Evolutionary conservation across 2,888 invertebrate species (phyloP).

Genomic region (Cepaea hortensis): DNA sequence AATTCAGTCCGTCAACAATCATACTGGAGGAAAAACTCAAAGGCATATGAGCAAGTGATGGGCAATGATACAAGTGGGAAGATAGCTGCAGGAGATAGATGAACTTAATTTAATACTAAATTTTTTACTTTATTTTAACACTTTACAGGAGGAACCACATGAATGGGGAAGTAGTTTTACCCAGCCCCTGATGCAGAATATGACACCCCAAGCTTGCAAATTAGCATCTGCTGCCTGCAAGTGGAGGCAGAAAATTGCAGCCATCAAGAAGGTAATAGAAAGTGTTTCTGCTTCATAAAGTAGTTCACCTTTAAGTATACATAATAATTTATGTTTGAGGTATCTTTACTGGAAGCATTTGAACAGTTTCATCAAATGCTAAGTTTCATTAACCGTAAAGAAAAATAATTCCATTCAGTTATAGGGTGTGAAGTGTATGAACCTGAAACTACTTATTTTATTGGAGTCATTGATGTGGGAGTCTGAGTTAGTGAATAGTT

Average conservation of each 20-base stretch:
- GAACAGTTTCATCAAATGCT: not conserved
- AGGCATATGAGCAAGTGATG: too few species aligned
- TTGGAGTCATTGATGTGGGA: too few species aligned
- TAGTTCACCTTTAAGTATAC: not conserved
- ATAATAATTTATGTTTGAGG: not conserved
- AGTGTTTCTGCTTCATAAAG: not conserved
- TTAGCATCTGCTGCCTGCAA: constrained; percentile 74
- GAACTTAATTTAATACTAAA: too few species aligned
- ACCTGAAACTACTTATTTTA: too few species aligned
- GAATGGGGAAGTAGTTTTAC: constrained; percentile 88
- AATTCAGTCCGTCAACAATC: too few species aligned
- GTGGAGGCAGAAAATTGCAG: constrained; percentile 82
- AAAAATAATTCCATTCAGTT: too few species aligned
- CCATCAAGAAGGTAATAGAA: constrained; percentile 61
- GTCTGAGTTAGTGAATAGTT: too few species aligned
- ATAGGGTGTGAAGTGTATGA: too few species aligned
- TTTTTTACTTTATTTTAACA: not conserved
- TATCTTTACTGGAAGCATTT: not conserved
- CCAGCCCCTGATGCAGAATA: constrained; percentile 69
- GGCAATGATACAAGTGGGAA: too few species aligned
- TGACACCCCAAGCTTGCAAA: constrained; percentile 58
- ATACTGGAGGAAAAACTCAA: too few species aligned
- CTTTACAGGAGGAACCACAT: constrained; percentile 84
- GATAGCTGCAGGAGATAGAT: too few species aligned
- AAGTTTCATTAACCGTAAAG: not conserved